Evolutionary conservation across 2,888 invertebrate genomes (phyloP), one percentile per base, ranked within the genome.

Genomic region (Philonicus albiceps): DNA sequence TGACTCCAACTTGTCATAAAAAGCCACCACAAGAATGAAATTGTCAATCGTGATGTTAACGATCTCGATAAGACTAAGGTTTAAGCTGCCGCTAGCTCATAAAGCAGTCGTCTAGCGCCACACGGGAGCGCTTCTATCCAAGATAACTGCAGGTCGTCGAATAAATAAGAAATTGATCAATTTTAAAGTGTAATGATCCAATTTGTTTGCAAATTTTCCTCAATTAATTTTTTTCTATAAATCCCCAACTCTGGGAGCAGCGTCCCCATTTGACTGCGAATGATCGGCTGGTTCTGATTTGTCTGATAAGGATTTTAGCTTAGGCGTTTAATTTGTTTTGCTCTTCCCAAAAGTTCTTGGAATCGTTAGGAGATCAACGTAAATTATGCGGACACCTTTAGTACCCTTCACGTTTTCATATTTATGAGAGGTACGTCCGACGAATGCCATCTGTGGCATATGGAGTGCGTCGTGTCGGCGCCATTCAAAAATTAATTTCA

Each of bases 11-110:
- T 49, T 80, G 31, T 31, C 49, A 49, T 80, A 80, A 80, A 80
- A 80, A 80, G 53, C 80, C 13, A n/a, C 53, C 49, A 53, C 11
- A 53, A 80, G 31, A 80, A 80, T 80, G 8, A 16, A 80, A 80
- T 53, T 53, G 53, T 53, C 80, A 53, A 80, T 80, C 19, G 40
- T 7, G 31, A 53, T 80, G 80, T 49, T 53, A 80, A 80, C 43
- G 30, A 76, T 43, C 76, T 37, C 37, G 64, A 64, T 64, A 64
- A 64, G 64, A 64, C 22, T 11, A 11, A 64, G 64, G 64, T 11
- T 64, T 11, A 22, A 13, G 22, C 22, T 13, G 64, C 64, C 27
- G 22, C 11, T 22, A 13, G 22, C 64, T 7, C 8, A 64, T 64
- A 64, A 64, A 27, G 22, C 27, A 11, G 37, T 3, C 40, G 76